Evolutionary conservation across 2,113 vertebrate genomes (phyloP), one percentile per base, ranked within the genome.

Genomic region (Leucosticte australis): DNA sequence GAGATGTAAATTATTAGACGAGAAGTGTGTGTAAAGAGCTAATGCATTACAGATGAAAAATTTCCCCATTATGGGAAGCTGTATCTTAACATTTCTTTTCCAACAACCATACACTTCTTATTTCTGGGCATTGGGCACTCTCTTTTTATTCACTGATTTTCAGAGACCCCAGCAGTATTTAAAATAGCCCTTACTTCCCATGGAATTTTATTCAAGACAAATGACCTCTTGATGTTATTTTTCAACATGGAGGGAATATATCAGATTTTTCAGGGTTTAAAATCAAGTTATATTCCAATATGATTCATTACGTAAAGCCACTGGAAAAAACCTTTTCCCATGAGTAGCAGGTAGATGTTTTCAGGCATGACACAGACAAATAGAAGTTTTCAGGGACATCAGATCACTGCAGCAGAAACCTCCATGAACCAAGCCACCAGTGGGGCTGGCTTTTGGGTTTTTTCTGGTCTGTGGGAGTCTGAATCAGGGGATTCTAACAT

Each of bases 1-100:
- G 31, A 60, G 9, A 73, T 69, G 57, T 80, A 80, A 90, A 41
- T 90, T 69, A 64, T 76, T 83, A 52, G 30, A 44, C 0, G 3
- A 64, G 44, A 55, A 49, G 35, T 20, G 17, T 92, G 8, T 90
- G 44, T 76, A 63, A 73, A 59, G 49, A 88, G n/a, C 24, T 94
- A 80, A 89, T 84, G 69, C 91, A 84, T 75, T 94, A 57, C 64
- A 67, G 33, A 78, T 84, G 33, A 84, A 84, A 78, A 81, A 30
- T 47, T 81, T 70, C 27, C 20, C 15, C 10, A 7, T 67, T 67
- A 55, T 39, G 23, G 46, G 64, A 13, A 11, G 14, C 39, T 55
- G 7, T 57, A 55, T 75, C n/a, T 87, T 87, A 50, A 70, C 16
- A 35, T 78, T 73, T 77, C 26, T 69, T 83, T 92, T 63, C 35